Conservation (phyloP, 2,113 vertebrate species). For the Lepus europaeus region DNA sequence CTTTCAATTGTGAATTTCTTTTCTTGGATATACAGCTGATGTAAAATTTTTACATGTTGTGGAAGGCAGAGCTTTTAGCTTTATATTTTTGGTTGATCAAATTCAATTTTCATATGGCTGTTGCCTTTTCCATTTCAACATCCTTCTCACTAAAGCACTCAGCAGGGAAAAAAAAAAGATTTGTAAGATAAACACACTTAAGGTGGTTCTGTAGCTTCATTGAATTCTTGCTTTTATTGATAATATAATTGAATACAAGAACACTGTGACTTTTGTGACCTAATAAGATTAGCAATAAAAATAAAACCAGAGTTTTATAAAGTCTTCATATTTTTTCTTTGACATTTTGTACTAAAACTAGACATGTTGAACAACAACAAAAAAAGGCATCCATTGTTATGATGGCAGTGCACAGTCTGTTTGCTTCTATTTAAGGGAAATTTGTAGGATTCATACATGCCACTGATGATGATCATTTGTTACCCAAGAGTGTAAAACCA, state of each 20-base stretch:
- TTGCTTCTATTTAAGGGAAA: neutral
- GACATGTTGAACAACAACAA: neutral
- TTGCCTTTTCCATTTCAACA: neutral
- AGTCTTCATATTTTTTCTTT: constrained; percentile 18
- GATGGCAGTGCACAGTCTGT: neutral
- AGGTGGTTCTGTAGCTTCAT: neutral
- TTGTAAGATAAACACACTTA: neutral
- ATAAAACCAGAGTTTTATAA: constrained; percentile 8
- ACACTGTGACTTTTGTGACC: neutral
- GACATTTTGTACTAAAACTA: neutral
- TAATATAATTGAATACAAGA: neutral
- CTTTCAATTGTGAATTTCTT: neutral
- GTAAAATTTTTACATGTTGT: neutral
- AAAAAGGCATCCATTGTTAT: neutral
- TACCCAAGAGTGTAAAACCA: neutral
- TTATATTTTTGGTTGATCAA: neutral
- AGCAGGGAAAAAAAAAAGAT: neutral
- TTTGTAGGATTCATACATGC: neutral
- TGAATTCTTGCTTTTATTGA: neutral
- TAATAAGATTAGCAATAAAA: neutral
- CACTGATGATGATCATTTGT: neutral
- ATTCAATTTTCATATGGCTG: neutral
- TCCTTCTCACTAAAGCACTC: neutral
- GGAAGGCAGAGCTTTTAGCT: neutral
- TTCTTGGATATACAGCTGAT: neutral